Base-by-base conservation (phyloP, 2,113 vertebrate species). In the Saiga tatarica region DNA sequence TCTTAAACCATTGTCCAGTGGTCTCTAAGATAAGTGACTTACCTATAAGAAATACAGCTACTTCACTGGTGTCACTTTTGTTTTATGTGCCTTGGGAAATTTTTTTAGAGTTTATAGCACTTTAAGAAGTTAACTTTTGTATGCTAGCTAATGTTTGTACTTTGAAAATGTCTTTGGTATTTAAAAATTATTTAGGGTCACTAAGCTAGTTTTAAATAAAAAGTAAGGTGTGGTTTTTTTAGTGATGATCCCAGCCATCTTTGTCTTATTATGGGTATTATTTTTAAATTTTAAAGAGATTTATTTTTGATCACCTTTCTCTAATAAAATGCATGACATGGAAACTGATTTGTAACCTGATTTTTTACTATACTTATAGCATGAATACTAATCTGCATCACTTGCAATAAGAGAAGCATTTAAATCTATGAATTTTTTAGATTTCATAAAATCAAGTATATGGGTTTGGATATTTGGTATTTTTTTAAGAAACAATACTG, bases 381-480 rank as follows among this genome's bases (percentile, higher is more conserved):
- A 87, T 90, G 5, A 59, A 86, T 89, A 81, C 13, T 55, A 2
- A 71, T 86, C 28, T 81, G 15, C 1, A 11, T 84, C 23, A 94
- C 28, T 96, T 96, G 76, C 89, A 45, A 89, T 94, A 92, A 42
- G 53, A 39, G 79, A 74, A 57, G n/a, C 12, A 97, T 64, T 89
- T 92, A 92, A 42, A 85, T 59, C 3, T 64, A 10, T 86, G 23
- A 96, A 30, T 82, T 50, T 74, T 36, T 86, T 45, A 78, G 28
- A 67, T 26, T 74, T 95, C 8, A 57, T 86, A 36, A 53, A 92
- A 91, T 92, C 42, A 92, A 47, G 4, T 36, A 83, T 89, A 17
- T 67, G 9, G 39, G 5, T 84, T 87, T 92, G 50, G 33, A 45
- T 36, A 57, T 82, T 74, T 89, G 26, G 3, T 57, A 39, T 64